A percentile compares a stretch with the other conserved stretches of the same genome.
Conservation (phyloP, 2,888 invertebrate species). For the Tinea semifulvella region DNA sequence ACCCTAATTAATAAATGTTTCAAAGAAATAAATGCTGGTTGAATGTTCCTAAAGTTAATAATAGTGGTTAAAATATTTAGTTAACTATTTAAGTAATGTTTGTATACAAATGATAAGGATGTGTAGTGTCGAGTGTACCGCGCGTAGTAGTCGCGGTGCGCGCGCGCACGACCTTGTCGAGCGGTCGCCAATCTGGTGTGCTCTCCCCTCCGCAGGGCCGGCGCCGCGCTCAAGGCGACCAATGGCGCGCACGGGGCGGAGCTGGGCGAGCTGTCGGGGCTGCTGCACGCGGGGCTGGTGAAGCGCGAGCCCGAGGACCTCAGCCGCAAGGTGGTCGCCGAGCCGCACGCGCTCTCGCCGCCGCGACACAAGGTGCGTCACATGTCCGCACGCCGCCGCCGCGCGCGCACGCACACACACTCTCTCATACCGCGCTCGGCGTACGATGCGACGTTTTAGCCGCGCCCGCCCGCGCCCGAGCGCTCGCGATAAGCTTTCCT, state of each 20-base stretch:
- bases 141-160: conserved; percentile 5
- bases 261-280: conserved; percentile 69
- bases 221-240: conserved; percentile 69
- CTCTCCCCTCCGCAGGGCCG: conserved; percentile 72
- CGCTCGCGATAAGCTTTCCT: conserved; percentile 31
- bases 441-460: conserved; percentile 63
- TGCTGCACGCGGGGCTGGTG: conserved; percentile 74
- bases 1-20: too few species aligned
- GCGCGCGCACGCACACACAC: conserved; percentile 65
- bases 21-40: conserved; percentile 5
- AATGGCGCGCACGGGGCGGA: conserved; percentile 75
- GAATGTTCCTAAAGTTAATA: not conserved
- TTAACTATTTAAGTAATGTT: not conserved
- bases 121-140: not conserved
- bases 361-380: conserved; percentile 72
- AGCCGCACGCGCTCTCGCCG: conserved; percentile 69
- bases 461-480: conserved; percentile 71
- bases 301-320: conserved; percentile 86
- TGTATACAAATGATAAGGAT: conserved; percentile 7
- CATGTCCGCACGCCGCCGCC: conserved; percentile 62
- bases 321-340: conserved; percentile 74
- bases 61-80: not conserved
- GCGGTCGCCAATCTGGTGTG: conserved; percentile 26
- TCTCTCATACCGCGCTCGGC: conserved; percentile 69
- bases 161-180: not conserved